phyloP scores from a whole-genome alignment of 2,888 invertebrate genomes.

The Amiota communis region DNA sequence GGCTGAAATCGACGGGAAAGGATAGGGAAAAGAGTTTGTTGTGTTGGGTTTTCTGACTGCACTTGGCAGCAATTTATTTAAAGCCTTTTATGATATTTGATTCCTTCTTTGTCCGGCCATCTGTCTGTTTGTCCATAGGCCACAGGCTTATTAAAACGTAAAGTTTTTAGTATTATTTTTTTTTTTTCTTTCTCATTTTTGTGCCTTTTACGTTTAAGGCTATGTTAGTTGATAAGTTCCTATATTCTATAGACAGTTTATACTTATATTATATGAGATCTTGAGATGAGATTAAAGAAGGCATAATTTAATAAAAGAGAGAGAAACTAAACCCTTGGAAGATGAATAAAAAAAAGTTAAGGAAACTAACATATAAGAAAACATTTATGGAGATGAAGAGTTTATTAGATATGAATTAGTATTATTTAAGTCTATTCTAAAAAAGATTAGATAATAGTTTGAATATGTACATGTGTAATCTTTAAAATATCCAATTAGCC shows the following conservation, averaged over 20 bases:
- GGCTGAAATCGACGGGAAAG: slow-evolving; percentile 38
- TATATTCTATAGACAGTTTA: slow-evolving; percentile 1
- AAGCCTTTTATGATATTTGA: slow-evolving; percentile 54
- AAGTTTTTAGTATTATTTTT: slow-evolving; percentile 21
- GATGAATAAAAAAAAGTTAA: too few species aligned
- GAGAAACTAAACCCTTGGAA: too few species aligned
- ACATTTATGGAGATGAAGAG: too few species aligned
- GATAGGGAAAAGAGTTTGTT: background rate
- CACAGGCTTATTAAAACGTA: slow-evolving; percentile 47
- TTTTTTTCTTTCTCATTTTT: slow-evolving; percentile 35
- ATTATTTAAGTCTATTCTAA: too few species aligned
- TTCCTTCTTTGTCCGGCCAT: slow-evolving; percentile 30
- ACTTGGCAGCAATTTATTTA: slow-evolving; percentile 57
- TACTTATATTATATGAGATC: background rate
- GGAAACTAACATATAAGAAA: too few species aligned
- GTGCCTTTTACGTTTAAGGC: slow-evolving; percentile 31
- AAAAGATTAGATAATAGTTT: too few species aligned
- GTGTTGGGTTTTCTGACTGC: slow-evolving; percentile 34
- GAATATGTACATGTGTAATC: too few species aligned
- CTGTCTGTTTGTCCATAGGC: slow-evolving; percentile 8
- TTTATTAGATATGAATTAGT: too few species aligned
- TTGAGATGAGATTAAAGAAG: background rate
- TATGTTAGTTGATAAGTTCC: slow-evolving; percentile 41
- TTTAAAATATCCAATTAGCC: too few species aligned
- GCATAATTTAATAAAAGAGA: background rate